Evolutionary conservation across 2,113 vertebrate species (phyloP), one percentile per base, ranked within the genome.

Genomic region (Sinocyclocheilus maitianheensis): DNA sequence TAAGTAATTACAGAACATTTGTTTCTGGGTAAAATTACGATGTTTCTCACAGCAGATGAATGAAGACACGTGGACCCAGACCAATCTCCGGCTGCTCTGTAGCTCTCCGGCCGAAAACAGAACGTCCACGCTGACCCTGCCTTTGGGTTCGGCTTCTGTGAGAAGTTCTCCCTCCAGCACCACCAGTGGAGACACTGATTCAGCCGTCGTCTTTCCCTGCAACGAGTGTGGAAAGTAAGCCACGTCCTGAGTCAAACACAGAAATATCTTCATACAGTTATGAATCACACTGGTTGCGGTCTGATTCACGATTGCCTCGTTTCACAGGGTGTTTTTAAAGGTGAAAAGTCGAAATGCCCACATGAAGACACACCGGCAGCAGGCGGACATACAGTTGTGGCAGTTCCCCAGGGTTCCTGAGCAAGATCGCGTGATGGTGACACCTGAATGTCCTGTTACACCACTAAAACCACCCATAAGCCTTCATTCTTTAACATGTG

Each of bases 291-390:
- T 76, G 72, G 51, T 34, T 60, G n/a, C 76, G 22, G 6, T 43
- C 67, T 86, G 37, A 82, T 71, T 82, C 81, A 82, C 12, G 2
- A 10, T 34, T 4, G 5, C 1, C 13, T 84, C 22, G 4, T 83
- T 84, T 85, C n/a, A 84, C 81, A 97, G 97, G 91, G 95, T 97
- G 40, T 97, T 97, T 94, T 95, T 95, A 90, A 97, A 95, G 93
- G 96, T 97, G 91, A 97, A 97, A 94, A 97, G 97, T 91, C 95
- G 96, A 58, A 97, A 97, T 5, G 97, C 97, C 10, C 97, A 97
- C 90, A 97, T 97, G 97, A 97, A 97, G 89, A 96, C 95, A 4
- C 97, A 97, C 91, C 92, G 96, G 37, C 97, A 97, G 91, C 92
- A 96, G 30, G 96, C 97, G 79, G 96, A 97, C n/a, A 92, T 94